Evolutionary conservation across 2,113 vertebrate genomes (phyloP).

Genomic region (Tychaedon coryphoeus): DNA sequence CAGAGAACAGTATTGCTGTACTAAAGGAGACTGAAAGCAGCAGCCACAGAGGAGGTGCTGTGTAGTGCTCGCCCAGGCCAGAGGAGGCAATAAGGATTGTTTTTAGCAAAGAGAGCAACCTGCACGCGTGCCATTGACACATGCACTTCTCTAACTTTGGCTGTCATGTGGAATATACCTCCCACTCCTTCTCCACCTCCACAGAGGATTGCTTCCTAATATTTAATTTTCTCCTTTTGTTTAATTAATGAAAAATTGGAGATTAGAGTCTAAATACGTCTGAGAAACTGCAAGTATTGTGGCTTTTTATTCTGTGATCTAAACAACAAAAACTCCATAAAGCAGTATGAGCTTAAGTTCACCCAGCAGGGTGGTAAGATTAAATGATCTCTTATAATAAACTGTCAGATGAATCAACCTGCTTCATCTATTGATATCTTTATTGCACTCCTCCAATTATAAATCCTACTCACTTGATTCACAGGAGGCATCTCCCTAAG

Average conservation of each 20-base stretch:
- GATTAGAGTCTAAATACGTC: neutral
- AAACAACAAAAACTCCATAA: neutral
- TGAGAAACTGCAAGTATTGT: neutral
- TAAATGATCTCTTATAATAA: slow-evolving; percentile 42
- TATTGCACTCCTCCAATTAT: slow-evolving; percentile 34
- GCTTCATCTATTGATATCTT: slow-evolving; percentile 41
- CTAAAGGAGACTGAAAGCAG: neutral
- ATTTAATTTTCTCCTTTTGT: slow-evolving; percentile 24
- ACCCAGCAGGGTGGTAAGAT: slow-evolving; percentile 17
- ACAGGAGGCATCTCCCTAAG: neutral
- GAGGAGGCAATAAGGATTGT: neutral
- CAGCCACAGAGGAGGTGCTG: neutral
- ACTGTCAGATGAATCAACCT: slow-evolving; percentile 44
- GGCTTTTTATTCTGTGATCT: neutral
- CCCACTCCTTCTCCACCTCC: neutral
- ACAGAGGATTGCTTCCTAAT: slow-evolving; percentile 2
- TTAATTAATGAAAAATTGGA: slow-evolving; percentile 16
- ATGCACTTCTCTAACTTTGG: neutral
- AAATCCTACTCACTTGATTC: slow-evolving; percentile 38
- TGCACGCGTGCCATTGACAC: neutral
- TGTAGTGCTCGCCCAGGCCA: neutral
- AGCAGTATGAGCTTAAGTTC: neutral
- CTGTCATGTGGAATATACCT: neutral
- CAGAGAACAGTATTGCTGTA: neutral
- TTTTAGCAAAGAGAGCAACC: neutral